Evolutionary conservation across 2,888 invertebrate species (phyloP), one percentile per base, ranked within the genome.

Genomic region (Cordilura impudica): DNA sequence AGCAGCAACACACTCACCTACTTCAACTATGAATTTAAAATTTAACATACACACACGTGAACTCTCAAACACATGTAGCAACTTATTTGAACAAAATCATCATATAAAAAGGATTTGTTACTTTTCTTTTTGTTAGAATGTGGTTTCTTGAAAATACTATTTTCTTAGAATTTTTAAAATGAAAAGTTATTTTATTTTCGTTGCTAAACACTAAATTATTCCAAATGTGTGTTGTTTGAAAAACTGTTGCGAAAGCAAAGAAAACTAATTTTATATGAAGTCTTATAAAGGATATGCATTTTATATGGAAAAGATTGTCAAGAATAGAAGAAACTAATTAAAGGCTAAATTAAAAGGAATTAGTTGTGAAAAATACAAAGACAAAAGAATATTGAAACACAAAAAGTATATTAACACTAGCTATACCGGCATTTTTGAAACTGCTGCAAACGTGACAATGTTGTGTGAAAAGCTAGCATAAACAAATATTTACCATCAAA

Each of bases 231-330:
- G 43, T n/a, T 43, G 23, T 12, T 12, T 12, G 35, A 47, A 31
- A 53, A 61, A 51, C 1, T 23, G 7, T 2, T 19, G 31, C 53
- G 70, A 53, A 53, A 53, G 18, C 56, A 58, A 19, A 60, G 10
- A 31, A 72, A 78, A 75, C 70, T 66, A 75, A 79, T 79, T 79
- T 79, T 79, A 79, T 71, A 74, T 61, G 74, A 75, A 79, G 78
- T 66, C 74, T 75, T 79, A 79, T 31, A 71, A 75, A 71, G 78
- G 78, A 79, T 79, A 75, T 79, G 31, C 71, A 74, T 79, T 71
- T 75, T 61, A 66, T n/a, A n/a, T n/a, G n/a, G 60, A 78, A 74
- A 71, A 35, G 49, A 61, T 79, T 79, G 31, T 79, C 75, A 75
- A 63, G 71, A 71, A 66, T 29, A 65, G 26, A 53, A 58, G 66